Percentiles rank a stretch among this genome's conserved stretches.
These are phyloP conservation scores for Brachyalestes nurse DNA, from an alignment of 2,797 vertebrate genomes.

Conservation along the genomic window DNA sequence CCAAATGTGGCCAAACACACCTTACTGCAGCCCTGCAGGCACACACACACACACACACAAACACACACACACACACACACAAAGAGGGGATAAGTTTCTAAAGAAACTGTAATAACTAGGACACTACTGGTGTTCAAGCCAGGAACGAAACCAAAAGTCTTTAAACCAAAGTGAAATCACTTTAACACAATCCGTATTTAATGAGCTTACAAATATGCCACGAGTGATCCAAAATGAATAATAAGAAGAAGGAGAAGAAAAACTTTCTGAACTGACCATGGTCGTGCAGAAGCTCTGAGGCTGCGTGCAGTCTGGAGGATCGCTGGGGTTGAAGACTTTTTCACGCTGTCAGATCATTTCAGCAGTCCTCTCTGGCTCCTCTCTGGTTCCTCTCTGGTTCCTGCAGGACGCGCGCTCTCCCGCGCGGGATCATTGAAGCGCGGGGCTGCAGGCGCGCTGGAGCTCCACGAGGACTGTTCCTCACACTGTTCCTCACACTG, in stretches of 20 bases:
- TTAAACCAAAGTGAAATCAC: background rate
- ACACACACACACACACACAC: background rate
- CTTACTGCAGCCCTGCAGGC: conserved; percentile 75
- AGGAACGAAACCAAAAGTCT: background rate
- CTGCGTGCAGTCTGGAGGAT: conserved; percentile 48
- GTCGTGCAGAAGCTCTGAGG: conserved; percentile 47
- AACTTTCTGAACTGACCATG: conserved; percentile 75
- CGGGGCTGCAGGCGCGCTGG: background rate
- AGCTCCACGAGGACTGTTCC: conserved; percentile 50
- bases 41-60: conserved; percentile 15
- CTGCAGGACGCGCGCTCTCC: conserved; percentile 41
- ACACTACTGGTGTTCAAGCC: background rate
- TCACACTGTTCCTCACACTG: conserved; percentile 51
- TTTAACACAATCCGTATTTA: background rate
- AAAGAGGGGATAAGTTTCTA: background rate
- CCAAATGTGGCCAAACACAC: conserved; percentile 70
- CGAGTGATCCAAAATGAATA: background rate
- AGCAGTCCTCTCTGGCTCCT: background rate
- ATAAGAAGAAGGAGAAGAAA: background rate
- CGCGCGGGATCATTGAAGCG: conserved; percentile 51
- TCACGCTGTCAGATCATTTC: conserved; percentile 38
- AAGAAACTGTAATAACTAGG: background rate
- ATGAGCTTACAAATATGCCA: background rate
- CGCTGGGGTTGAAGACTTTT: conserved; percentile 50
- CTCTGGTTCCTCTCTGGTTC: no score